Base-by-base conservation (phyloP, 1,140 invertebrate species). In the Radopholus similis region DNA sequence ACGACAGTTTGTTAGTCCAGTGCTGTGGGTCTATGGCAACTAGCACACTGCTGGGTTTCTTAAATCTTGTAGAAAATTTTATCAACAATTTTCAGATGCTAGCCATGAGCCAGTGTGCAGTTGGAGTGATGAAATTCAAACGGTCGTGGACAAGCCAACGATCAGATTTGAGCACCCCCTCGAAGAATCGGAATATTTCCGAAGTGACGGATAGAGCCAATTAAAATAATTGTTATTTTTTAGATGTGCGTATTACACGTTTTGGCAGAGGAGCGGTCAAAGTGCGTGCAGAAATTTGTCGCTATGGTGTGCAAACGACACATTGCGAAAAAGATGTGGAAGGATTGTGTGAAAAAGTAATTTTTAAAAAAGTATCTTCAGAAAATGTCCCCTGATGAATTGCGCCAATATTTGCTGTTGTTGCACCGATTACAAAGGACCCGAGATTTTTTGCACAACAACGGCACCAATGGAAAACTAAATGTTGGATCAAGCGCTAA, bases 1-100 rank as follows among this genome's bases (percentile, higher is more conserved):
- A 64, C 5, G 34, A 60, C 28, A 66, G 34, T 21, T 74, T 73
- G 23, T 8, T 68, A 13, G n/a, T 73, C 8, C 71, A 73, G 26
- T 73, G 71, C 55, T 73, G 71, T 58, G 72, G 69, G 28, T 71
- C 71, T 55, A 54, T 73, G 18, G 72, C 54, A 15, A 73, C 71
- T n/a, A n/a, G n/a, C n/a, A n/a, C 21, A 71, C 57, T 53, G 51
- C 65, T 40, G 51, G 58, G 51, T 72, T 73, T 32, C 57, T 68
- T 71, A 35, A 55, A n/a, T 69, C 15, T 38, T n/a, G 21, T 32
- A 28, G 1, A 56, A 42, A 58, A 21, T 30, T 8, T 44, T 66
- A 15, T n/a, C 26, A 49, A 28, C 13, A 6, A 67, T 64, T 30
- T 74, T 69, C 18, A 72, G 70, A 70, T 18, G 13, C 11, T 9